Base-by-base conservation (phyloP, 2,888 invertebrate species). In the Nasonovia ribisnigri region DNA sequence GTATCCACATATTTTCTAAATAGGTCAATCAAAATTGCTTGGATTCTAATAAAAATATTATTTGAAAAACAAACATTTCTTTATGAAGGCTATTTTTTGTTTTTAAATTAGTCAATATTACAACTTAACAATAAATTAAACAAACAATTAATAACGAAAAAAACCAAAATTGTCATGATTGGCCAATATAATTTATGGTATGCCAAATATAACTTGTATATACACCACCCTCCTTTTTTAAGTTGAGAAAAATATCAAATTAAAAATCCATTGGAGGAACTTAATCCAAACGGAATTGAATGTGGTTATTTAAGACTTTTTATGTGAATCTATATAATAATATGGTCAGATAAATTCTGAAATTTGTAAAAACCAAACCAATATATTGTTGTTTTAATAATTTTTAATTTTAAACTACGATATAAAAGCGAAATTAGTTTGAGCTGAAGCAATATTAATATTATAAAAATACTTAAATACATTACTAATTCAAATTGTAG, bases 151-250 rank as follows among this genome's bases (percentile, higher is more conserved):
- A 86, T 43, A 86, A 86, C 29, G 11, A 46, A 43, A 84, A 84
- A 43, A 84, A 84, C 1, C 29, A 84, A 29, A 86, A 46, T 13
- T 54, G 26, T 88, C 16, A 57, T 29, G 36, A 48, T 92, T 87
- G 92, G 86, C 92, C 46, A 36, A 87, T 60, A 86, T 46, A 86
- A 51, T 67, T 51, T 51, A 87, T 92, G 92, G 92, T 92, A 92
- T 92, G 88, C 92, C 92, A 92, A 51, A 92, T 48, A 67, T 77
- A 67, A 36, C 29, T 88, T 84, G 24, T 92, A 92, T 92, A 88
- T 88, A 92, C 92, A 92, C 92, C 92, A 92, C 88, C 88, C 48
- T 88, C 67, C 51, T 67, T 92, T 87, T 88, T n/a, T 84, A 84
- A 42, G 24, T 43, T 84, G 26, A 42, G 43, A 84, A 84, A 42